Percentiles rank a stretch among this genome's conserved stretches.
These are phyloP conservation scores for Andinoacara biseriatus DNA, from an alignment of 2,113 vertebrate genomes.

Conservation along the genomic window DNA sequence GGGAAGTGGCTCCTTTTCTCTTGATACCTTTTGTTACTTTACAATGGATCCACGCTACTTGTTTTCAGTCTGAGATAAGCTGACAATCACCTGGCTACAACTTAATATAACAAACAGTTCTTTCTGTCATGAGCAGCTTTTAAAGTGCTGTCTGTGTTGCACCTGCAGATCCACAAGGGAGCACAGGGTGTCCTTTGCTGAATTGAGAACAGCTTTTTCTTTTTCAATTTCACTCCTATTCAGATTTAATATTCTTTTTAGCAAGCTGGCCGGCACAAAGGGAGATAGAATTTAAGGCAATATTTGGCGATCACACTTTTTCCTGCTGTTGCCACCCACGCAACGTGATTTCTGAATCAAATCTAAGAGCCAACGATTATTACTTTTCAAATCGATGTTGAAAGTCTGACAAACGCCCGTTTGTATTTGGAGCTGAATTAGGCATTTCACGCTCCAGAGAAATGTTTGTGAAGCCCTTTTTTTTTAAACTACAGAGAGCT, in stretches of 20 bases:
- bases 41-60: background rate
- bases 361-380: constrained; percentile 18
- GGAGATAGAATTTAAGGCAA: background rate
- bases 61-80: background rate
- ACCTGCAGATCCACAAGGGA: background rate
- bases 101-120: background rate
- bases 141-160: background rate
- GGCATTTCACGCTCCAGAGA: constrained; percentile 3
- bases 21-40: background rate
- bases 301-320: constrained; percentile 25
- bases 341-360: constrained; percentile 18
- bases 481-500: background rate
- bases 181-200: constrained; percentile 14
- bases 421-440: constrained; percentile 13
- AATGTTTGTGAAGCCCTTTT: background rate
- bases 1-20: background rate
- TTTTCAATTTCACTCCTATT: constrained; percentile 13
- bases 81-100: constrained; percentile 1
- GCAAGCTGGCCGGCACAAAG: background rate
- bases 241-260: constrained; percentile 14
- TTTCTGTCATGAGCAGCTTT: background rate
- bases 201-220: constrained; percentile 7
- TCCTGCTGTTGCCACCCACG: background rate
- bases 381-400: constrained; percentile 18
- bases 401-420: constrained; percentile 2